Conservation (phyloP, 2,888 invertebrate species). For the Acrobasis suavella region DNA sequence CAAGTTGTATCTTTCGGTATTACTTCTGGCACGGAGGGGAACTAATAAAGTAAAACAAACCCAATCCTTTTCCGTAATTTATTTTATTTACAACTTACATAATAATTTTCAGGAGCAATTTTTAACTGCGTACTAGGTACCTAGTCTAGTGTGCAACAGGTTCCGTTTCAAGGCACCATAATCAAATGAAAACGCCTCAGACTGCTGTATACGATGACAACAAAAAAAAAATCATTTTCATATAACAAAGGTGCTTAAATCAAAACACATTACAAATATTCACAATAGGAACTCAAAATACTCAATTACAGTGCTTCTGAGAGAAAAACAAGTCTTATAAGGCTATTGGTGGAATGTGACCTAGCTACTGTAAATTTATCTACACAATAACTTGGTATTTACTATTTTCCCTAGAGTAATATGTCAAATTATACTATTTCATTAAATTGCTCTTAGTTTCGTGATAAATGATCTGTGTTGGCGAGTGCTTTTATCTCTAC, state of each 20-base stretch:
- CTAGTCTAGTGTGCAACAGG: constrained; percentile 53
- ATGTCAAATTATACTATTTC: constrained; percentile 13
- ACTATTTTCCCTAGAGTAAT: constrained; percentile 22
- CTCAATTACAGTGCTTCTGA: constrained; percentile 35
- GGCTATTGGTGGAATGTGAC: constrained; percentile 74
- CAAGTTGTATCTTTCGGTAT: no score
- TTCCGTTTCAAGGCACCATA: constrained; percentile 56
- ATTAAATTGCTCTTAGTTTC: constrained; percentile 18
- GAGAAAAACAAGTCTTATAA: constrained; percentile 52
- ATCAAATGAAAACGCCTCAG: constrained; percentile 44
- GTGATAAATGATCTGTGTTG: constrained; percentile 16
- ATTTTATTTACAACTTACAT: constrained; percentile 73
- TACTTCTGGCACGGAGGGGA: no score
- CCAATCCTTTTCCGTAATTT: constrained; percentile 41
- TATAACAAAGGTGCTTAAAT: constrained; percentile 28
- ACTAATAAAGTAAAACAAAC: constrained; percentile 35
- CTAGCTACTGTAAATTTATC: constrained; percentile 52
- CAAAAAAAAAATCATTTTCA: neutral
- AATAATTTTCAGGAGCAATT: constrained; percentile 65
- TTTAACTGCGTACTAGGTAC: constrained; percentile 53
- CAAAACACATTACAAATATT: constrained; percentile 25
- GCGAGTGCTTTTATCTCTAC: constrained; percentile 9
- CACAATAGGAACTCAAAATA: constrained; percentile 34
- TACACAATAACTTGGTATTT: constrained; percentile 32
- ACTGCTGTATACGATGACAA: neutral